These are phyloP conservation scores for Callorhinus ursinus DNA, from an alignment of 2,113 vertebrate species.

Conservation along the genomic window DNA sequence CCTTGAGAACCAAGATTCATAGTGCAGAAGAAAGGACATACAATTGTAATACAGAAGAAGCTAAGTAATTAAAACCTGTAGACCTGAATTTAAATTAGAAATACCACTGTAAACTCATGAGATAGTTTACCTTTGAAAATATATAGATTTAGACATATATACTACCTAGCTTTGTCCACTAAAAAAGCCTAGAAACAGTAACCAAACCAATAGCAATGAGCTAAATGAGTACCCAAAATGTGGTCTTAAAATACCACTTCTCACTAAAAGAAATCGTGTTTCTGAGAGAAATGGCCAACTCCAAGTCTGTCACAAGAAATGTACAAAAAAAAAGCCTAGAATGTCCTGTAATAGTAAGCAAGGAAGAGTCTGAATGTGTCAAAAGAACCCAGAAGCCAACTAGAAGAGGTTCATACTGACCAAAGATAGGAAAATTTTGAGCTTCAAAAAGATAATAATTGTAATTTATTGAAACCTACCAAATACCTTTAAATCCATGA, in stretches of 20 bases:
- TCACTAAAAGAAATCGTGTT: not conserved
- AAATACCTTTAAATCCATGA: not conserved
- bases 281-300: not conserved
- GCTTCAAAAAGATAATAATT: not conserved
- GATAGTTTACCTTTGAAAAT: not conserved
- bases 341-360: not conserved
- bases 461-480: not conserved
- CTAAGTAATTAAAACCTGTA: not conserved
- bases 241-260: not conserved
- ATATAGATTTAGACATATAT: not conserved
- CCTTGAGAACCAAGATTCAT: not conserved
- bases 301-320: not conserved
- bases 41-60: not conserved
- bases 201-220: not conserved
- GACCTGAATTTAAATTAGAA: constrained; percentile 23
- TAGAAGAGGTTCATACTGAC: not conserved
- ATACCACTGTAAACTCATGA: not conserved
- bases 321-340: not conserved
- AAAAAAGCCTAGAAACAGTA: not conserved
- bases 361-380: not conserved
- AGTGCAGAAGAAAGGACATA: not conserved
- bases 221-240: not conserved
- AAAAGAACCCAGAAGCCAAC: not conserved
- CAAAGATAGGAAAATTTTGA: not conserved
- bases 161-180: not conserved